Conservation (phyloP, 2,113 vertebrate genomes). For the Microtus ochrogaster region DNA sequence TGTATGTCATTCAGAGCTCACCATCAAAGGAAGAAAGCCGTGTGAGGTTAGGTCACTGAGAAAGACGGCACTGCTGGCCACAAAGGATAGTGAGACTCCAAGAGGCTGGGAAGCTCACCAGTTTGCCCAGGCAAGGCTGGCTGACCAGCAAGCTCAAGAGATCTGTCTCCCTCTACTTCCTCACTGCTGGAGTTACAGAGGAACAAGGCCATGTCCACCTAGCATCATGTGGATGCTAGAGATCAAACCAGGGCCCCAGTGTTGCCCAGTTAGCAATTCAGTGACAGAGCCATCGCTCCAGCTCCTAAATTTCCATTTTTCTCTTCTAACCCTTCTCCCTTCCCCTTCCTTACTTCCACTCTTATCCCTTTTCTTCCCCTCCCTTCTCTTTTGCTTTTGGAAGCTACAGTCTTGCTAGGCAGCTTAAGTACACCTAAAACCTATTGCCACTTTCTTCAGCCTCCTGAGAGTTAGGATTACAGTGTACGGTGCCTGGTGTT, state of each 20-base stretch:
- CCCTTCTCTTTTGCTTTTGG: neutral
- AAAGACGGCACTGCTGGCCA: neutral
- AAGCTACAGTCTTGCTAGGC: neutral
- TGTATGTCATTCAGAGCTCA: constrained; percentile 39
- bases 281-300: neutral
- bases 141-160: neutral
- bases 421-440: neutral
- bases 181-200: too few relatives aligned
- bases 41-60: constrained; percentile 1
- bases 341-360: neutral
- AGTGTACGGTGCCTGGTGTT: neutral
- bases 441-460: neutral
- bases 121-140: neutral
- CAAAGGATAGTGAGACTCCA: neutral
- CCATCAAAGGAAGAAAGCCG: neutral
- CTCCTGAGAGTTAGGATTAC: neutral
- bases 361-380: neutral
- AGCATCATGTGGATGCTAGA: neutral
- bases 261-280: neutral
- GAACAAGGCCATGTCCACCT: too few relatives aligned
- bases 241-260: neutral
- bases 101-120: neutral
- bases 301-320: neutral
- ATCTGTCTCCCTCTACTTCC: neutral
- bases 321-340: neutral